Conservation (phyloP, 2,113 vertebrate species). For the Eleginops maclovinus region DNA sequence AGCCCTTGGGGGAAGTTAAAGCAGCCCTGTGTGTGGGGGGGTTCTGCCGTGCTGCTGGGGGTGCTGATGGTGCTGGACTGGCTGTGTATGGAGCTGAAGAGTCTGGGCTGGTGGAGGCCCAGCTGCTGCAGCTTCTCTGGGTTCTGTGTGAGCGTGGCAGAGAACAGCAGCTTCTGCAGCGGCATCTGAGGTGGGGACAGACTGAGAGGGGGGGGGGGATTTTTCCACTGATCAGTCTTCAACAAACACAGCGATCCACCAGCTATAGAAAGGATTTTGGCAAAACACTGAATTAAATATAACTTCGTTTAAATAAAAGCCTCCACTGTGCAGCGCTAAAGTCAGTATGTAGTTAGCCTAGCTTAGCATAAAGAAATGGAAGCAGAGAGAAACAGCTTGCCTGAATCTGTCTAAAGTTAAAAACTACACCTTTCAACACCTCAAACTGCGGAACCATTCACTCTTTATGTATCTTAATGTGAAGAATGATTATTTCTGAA, state of each 20-base stretch:
- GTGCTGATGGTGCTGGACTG: neutral
- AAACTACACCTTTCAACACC: neutral
- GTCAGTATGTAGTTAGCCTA: no score
- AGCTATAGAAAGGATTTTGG: no score
- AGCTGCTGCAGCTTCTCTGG: conserved; percentile 95
- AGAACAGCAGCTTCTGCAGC: conserved; percentile 96
- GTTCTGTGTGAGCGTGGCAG: conserved; percentile 94
- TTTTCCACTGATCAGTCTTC: no score
- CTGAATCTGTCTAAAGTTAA: neutral
- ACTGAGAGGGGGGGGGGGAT: conserved; percentile 70
- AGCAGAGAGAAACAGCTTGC: no score
- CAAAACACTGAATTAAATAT: no score
- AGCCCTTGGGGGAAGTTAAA: conserved; percentile 90
- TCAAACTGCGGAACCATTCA: neutral
- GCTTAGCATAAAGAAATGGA: no score
- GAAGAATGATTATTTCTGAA: neutral
- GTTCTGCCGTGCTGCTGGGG: neutral
- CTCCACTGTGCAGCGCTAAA: no score
- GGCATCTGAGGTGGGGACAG: conserved; percentile 88
- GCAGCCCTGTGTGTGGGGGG: conserved; percentile 55
- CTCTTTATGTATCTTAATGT: neutral
- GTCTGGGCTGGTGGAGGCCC: conserved; percentile 90
- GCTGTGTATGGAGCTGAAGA: conserved; percentile 87
- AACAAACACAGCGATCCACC: no score
- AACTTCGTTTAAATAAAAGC: no score